A percentile compares a stretch with the other conserved stretches of the same genome.
Evolutionary conservation across 1,140 invertebrate species (phyloP).

Genomic region (Parasteatoda tepidariorum): DNA sequence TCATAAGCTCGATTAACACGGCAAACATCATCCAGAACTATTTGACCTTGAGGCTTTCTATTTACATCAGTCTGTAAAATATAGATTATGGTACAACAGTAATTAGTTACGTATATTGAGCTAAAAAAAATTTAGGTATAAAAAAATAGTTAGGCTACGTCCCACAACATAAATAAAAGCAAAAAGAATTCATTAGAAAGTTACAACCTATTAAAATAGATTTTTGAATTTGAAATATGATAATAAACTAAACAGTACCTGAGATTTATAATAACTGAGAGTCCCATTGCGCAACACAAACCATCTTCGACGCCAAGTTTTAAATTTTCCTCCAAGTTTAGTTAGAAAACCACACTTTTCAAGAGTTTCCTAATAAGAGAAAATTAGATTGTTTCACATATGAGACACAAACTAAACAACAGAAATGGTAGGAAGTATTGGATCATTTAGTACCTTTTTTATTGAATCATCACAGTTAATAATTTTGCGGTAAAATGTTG

Average conservation of each 20-base stretch:
- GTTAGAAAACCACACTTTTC: conserved; percentile 86
- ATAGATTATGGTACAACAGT: neutral
- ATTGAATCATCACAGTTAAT: conserved; percentile 12
- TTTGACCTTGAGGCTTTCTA: conserved; percentile 88
- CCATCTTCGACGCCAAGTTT: conserved; percentile 94
- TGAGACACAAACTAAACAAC: neutral
- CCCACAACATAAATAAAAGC: too few species aligned
- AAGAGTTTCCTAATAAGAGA: conserved; percentile 40
- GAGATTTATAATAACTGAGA: conserved; percentile 92
- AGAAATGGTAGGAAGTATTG: neutral
- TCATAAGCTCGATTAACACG: conserved; percentile 90
- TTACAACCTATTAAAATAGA: too few species aligned
- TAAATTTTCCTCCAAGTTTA: conserved; percentile 93
- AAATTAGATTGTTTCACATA: neutral
- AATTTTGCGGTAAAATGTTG: conserved; percentile 26
- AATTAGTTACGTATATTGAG: too few species aligned
- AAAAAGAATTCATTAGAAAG: too few species aligned
- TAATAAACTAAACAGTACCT: conserved; percentile 69
- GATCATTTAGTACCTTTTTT: conserved; percentile 27
- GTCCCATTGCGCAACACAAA: conserved; percentile 93
- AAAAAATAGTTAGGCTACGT: too few species aligned
- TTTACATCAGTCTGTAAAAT: conserved; percentile 80
- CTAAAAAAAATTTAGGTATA: too few species aligned
- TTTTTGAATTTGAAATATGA: neutral
- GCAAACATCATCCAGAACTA: conserved; percentile 89